Conservation (phyloP, 2,888 invertebrate genomes). For the Liodrosophila aerea region DNA sequence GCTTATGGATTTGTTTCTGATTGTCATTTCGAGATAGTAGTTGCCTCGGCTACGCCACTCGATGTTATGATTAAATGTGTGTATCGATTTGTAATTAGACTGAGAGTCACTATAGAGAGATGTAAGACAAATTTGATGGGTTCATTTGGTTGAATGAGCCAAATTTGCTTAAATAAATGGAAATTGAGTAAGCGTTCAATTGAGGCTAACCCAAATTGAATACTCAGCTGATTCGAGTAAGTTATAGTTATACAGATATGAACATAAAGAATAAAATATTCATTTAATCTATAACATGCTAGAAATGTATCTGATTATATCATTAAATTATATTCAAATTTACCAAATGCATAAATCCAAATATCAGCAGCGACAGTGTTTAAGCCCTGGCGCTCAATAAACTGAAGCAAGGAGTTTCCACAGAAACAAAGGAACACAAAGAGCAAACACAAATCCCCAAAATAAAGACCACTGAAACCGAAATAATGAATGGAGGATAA, state of each 20-base stretch:
- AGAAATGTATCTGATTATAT: too few species aligned
- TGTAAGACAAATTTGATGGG: conserved; percentile 37
- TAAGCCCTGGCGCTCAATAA: conserved; percentile 18
- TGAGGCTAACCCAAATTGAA: conserved; percentile 10
- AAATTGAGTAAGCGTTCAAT: conserved; percentile 39
- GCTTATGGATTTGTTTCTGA: conserved; percentile 73
- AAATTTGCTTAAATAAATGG: conserved; percentile 35
- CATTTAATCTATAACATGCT: too few species aligned
- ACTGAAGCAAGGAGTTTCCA: neutral
- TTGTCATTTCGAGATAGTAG: conserved; percentile 61
- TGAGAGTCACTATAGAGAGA: conserved; percentile 20
- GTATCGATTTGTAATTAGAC: conserved; percentile 67
- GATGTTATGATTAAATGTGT: conserved; percentile 57
- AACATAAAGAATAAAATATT: too few species aligned
- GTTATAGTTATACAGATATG: neutral
- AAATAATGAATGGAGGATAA: conserved; percentile 55
- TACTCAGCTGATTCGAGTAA: conserved; percentile 4
- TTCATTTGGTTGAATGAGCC: conserved; percentile 22
- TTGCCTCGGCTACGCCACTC: conserved; percentile 18
- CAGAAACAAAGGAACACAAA: neutral
- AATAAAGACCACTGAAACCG: conserved; percentile 27
- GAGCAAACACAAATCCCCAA: conserved; percentile 21
- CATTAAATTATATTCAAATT: too few species aligned
- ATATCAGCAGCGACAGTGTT: too few species aligned
- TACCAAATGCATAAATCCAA: too few species aligned